A percentile compares a stretch with the other conserved stretches of the same genome.
phyloP scores from a whole-genome alignment of 2,888 invertebrate species.

The Cerastoderma edule region DNA sequence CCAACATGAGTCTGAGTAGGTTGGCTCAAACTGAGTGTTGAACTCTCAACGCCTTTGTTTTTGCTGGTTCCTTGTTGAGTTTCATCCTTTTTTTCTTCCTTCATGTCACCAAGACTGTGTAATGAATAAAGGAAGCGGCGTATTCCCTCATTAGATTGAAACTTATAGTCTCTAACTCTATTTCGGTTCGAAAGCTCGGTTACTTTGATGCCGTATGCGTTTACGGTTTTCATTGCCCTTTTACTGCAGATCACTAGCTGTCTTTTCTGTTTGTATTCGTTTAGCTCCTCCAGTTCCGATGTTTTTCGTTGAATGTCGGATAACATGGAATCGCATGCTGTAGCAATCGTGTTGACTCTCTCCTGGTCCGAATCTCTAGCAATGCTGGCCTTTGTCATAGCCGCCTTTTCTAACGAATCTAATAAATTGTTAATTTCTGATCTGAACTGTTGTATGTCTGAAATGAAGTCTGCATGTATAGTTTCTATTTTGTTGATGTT shows the following conservation, averaged over 20 bases:
- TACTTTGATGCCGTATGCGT: background rate
- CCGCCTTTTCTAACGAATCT: background rate
- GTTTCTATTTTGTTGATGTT: background rate
- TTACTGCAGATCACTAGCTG: background rate
- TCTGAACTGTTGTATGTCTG: background rate
- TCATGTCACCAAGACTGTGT: background rate
- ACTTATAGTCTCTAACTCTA: background rate
- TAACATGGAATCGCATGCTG: background rate
- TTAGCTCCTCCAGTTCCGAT: background rate
- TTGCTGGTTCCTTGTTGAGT: background rate
- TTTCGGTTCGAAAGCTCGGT: background rate
- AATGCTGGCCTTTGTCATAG: background rate
- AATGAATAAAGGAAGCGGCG: background rate
- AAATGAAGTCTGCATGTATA: background rate
- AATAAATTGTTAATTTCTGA: background rate
- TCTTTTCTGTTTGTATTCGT: background rate
- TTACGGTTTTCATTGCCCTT: background rate
- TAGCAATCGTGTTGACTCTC: background rate
- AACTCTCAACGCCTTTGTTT: background rate
- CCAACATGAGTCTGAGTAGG: background rate
- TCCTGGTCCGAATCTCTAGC: background rate
- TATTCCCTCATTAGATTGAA: background rate
- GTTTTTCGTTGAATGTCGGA: background rate
- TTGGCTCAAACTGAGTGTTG: background rate
- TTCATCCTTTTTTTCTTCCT: background rate